These are phyloP conservation scores for Psittacula cyanocephala DNA, from an alignment of 2,113 vertebrate species.

Conservation along the genomic window DNA sequence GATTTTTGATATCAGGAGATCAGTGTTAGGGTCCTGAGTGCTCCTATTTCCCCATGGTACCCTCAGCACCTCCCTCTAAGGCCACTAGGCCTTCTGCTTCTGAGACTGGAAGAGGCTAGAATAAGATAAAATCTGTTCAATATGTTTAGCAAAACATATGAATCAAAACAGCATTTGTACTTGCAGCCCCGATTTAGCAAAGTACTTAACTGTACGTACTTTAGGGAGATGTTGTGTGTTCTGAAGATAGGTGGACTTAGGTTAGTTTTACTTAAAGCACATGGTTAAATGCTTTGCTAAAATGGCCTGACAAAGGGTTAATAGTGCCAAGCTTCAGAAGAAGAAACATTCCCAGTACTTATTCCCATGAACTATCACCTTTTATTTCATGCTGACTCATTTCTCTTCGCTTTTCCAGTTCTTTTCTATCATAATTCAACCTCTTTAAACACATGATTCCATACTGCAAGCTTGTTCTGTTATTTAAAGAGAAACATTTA, in stretches of 20 bases:
- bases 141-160: background rate
- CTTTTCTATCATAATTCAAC: slow-evolving; percentile 98
- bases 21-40: background rate
- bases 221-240: background rate
- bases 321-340: background rate
- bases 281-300: slow-evolving; percentile 30
- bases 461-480: slow-evolving; percentile 98
- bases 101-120: background rate
- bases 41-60: background rate
- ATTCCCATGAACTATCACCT: slow-evolving; percentile 74
- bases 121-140: background rate
- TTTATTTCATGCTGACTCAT: slow-evolving; percentile 96
- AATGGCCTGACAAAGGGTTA: background rate
- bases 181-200: background rate
- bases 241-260: background rate
- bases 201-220: background rate
- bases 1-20: background rate
- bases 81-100: background rate
- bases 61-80: background rate
- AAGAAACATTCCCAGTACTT: slow-evolving; percentile 34
- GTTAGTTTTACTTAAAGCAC: background rate
- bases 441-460: slow-evolving; percentile 99
- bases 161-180: background rate
- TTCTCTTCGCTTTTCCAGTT: slow-evolving; percentile 95
- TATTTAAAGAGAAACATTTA: slow-evolving; percentile 58